Base-by-base conservation (phyloP, 2,113 vertebrate species). In the Oncorhynchus mykiss region DNA sequence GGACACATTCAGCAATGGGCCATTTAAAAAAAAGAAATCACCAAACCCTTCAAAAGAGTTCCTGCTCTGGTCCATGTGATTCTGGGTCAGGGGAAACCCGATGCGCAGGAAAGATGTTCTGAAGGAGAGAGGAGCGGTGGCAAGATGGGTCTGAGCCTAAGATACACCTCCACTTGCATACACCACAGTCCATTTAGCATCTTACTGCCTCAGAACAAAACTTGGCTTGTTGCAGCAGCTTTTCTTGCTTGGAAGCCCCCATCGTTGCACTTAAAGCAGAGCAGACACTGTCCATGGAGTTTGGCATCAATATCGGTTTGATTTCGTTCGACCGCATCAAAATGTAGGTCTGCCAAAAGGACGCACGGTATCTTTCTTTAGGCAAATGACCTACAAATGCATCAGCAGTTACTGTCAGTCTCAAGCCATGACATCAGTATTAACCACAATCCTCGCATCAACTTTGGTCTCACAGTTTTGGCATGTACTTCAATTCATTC, bases 61-160 rank as follows among this genome's bases (percentile, higher is more conserved):
- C 73, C 74, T 78, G n/a, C 76, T 78, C 75, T 76, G 79, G 74
- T 83, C 79, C 73, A 49, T 85, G 31, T 18, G 68, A 68, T 87
- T 77, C 76, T 73, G 82, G 81, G 83, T 88, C 83, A 82, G 71
- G 29, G 67, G 86, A 85, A 89, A 86, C 76, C 71, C 20, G 71
- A 88, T 70, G 60, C 82, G 68, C 45, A 60, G n/a, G 67, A 73
- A 73, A 82, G 74, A 87, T 78, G 75, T 78, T 82, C 84, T 82
- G 78, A 79, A 65, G 64, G 25, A 76, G 68, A 77, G 76, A 80
- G 78, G 12, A 57, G 73, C 4, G 48, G 74, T 72, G 78, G 39
- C 73, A 13, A 29, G 51, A 68, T 27, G 66, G 31, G 78, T 66
- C 57, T 78, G 74, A 73, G 18, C 67, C 78, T 49, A 71, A 66